A percentile compares a stretch with the other conserved stretches of the same genome.
phyloP scores from a whole-genome alignment of 2,888 invertebrate genomes.

The Idaea aversata region DNA sequence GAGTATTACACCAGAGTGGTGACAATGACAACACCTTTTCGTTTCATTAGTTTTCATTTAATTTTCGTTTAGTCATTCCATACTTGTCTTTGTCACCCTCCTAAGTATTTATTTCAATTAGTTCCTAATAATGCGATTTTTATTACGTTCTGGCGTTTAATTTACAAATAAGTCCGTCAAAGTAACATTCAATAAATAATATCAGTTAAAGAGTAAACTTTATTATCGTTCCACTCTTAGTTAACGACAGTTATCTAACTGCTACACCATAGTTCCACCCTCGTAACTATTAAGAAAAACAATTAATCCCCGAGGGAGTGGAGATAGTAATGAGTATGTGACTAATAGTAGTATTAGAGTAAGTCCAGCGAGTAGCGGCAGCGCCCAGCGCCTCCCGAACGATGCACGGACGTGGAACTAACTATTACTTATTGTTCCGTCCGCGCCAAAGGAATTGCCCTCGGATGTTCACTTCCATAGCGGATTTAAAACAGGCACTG shows the following conservation, averaged over 20 bases:
- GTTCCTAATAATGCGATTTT: no score
- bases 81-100: no score
- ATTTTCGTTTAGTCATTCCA: background rate
- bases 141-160: no score
- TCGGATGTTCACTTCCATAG: conserved; percentile 56
- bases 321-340: conserved; percentile 4
- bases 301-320: background rate
- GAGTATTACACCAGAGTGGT: conserved; percentile 21
- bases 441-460: conserved; percentile 55
- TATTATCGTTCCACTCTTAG: conserved; percentile 15
- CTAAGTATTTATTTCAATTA: background rate
- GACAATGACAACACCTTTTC: conserved; percentile 8
- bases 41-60: background rate
- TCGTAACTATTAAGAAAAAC: conserved; percentile 1
- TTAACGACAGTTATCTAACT: conserved; percentile 18
- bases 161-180: no score
- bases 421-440: conserved; percentile 65
- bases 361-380: conserved; percentile 20
- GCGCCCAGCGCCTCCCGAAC: conserved; percentile 24
- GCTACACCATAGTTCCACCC: background rate
- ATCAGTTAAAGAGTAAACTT: background rate
- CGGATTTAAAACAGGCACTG: conserved; percentile 68
- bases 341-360: conserved; percentile 14
- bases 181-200: no score
- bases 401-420: conserved; percentile 45